phyloP scores from a whole-genome alignment of 1,140 invertebrate genomes.

The Dinothrombium tinctorium region DNA sequence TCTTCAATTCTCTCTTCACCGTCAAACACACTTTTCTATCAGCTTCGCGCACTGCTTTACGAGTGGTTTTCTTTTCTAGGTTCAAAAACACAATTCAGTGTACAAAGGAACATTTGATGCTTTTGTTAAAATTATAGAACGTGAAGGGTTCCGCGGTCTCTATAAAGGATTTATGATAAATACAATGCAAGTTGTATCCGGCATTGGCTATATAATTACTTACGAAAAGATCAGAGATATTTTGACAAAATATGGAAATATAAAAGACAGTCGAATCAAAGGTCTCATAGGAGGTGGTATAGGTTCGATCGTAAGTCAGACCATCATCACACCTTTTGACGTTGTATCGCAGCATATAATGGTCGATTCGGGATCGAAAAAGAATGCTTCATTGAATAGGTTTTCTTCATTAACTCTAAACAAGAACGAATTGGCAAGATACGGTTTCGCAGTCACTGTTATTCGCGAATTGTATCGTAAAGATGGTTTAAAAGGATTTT shows the following conservation, averaged over 20 bases:
- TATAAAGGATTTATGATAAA: conserved; percentile 74
- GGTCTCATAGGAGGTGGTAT: conserved; percentile 34
- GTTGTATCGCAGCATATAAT: conserved; percentile 88
- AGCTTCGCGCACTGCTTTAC: not conserved
- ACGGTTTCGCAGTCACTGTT: conserved; percentile 35
- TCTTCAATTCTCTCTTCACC: no score
- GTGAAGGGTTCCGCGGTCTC: conserved; percentile 61
- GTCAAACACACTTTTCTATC: no score
- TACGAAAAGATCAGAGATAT: conserved; percentile 76
- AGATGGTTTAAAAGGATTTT: conserved; percentile 68
- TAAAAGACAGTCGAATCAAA: conserved; percentile 34
- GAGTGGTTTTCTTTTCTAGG: not conserved
- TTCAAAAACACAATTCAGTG: conserved; percentile 21
- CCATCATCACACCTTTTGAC: conserved; percentile 86
- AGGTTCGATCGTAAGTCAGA: conserved; percentile 78
- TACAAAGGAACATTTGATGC: conserved; percentile 73
- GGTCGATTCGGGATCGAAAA: conserved; percentile 28
- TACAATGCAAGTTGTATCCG: conserved; percentile 41
- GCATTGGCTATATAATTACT: conserved; percentile 79
- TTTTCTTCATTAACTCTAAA: conserved; percentile 5
- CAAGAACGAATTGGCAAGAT: not conserved
- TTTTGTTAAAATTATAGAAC: conserved; percentile 56
- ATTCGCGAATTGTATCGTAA: conserved; percentile 42
- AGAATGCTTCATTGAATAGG: not conserved
- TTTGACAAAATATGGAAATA: conserved; percentile 33